phyloP scores from a whole-genome alignment of 2,888 invertebrate genomes.

The Eupithecia insigniata region DNA sequence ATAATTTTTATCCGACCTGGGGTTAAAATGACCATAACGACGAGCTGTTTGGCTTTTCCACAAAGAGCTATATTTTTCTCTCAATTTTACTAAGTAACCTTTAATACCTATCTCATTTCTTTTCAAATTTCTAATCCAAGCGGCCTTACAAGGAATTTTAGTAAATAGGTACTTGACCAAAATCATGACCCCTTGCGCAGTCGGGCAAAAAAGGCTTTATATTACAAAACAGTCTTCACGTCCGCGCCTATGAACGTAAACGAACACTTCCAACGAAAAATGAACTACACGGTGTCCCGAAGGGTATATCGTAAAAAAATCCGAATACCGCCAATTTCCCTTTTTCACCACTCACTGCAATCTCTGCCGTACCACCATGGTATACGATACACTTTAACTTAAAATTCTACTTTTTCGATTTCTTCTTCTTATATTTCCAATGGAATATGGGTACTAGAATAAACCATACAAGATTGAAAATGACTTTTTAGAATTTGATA shows the following conservation, averaged over 20 bases:
- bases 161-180: constrained; percentile 11
- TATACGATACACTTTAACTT: constrained; percentile 3
- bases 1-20: neutral
- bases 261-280: constrained; percentile 36
- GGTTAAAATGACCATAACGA: neutral
- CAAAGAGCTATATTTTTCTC: neutral
- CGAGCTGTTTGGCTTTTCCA: neutral
- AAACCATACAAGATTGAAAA: neutral
- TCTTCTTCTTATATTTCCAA: neutral
- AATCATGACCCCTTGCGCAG: neutral
- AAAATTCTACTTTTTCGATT: neutral
- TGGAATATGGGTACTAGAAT: constrained; percentile 15
- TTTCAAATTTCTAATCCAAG: neutral
- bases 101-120: neutral
- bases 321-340: constrained; percentile 19
- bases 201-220: constrained; percentile 7
- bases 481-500: constrained; percentile 4
- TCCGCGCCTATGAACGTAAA: constrained; percentile 30
- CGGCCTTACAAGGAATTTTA: neutral
- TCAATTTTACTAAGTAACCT: neutral
- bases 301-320: constrained; percentile 34
- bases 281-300: constrained; percentile 35
- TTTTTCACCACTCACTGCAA: constrained; percentile 1
- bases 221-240: constrained; percentile 24
- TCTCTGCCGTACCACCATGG: constrained; percentile 15